Base-by-base conservation (phyloP, 2,113 vertebrate species). In the Leptocoma aspasia region DNA sequence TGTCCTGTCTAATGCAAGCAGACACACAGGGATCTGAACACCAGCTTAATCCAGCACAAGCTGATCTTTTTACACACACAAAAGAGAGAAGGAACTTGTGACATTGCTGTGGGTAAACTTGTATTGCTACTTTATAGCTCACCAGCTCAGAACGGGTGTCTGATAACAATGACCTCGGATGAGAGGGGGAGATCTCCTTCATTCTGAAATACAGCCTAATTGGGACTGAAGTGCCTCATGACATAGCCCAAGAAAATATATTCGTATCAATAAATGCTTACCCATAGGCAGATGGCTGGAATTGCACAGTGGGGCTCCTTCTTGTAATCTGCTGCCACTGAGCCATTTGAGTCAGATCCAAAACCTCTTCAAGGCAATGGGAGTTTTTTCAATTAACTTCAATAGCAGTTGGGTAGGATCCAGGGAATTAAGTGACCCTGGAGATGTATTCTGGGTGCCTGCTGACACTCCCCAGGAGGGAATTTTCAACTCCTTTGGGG, bases 301-400 rank as follows among this genome's bases (percentile, higher is more conserved):
- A 81, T 64, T 64, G 72, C 83, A 79, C 94, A 91, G 81, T 53
- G 57, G 81, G 81, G 77, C 22, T 95, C 57, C 81, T 87, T 71
- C 89, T 95, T 68, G 44, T 91, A 89, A 86, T 95, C 86, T 95
- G 89, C 83, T 79, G 77, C 80, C 69, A 53, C 89, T 42, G 56
- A 94, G 69, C 30, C 1, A 0, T 82, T 84, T 94, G 91, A 92
- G 89, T 72, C 9, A 1, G 61, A 94, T 94, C 60, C 92, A 97
- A 95, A 91, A 60, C 83, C 83, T 91, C 72, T 86, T 91, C 41
- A 57, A 92, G 92, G 79, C 88, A 70, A 90, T 45, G 33, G 79
- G 59, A 83, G 23, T 57, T 94, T 90, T 92, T 96, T 94, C 89
- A 94, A 91, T 94, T 95, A 95, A 71, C 64, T 93, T 89, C 77